Conservation (phyloP, 1,140 invertebrate species). For the Orius laevigatus region DNA sequence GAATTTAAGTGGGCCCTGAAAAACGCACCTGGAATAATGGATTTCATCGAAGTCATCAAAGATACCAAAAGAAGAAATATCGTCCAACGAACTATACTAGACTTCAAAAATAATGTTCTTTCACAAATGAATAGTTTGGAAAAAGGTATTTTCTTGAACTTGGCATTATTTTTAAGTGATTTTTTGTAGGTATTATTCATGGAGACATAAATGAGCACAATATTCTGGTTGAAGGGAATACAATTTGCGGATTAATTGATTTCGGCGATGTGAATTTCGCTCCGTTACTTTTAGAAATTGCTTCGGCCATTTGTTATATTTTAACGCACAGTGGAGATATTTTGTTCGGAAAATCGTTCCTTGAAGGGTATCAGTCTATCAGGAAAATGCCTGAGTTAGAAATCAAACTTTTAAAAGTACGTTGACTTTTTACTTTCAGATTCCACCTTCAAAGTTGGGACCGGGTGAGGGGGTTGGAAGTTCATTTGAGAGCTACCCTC, state of each 20-base stretch:
- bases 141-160: too few species aligned
- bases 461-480: neutral
- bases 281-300: constrained; percentile 3
- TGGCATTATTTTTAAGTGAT: too few species aligned
- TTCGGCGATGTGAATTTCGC: neutral
- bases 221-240: constrained; percentile 1
- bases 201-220: constrained; percentile 7
- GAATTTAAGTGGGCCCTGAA: too few species aligned
- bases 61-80: too few species aligned
- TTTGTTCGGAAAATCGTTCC: neutral
- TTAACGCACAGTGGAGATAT: neutral
- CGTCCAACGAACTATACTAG: too few species aligned
- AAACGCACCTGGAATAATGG: too few species aligned
- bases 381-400: neutral
- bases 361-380: neutral
- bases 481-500: neutral
- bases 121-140: too few species aligned
- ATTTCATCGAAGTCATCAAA: too few species aligned
- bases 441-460: neutral
- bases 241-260: neutral
- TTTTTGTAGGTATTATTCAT: neutral
- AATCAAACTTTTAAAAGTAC: neutral
- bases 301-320: neutral
- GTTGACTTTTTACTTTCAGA: neutral
- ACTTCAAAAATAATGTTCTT: too few species aligned